Percentiles rank a stretch among this genome's conserved stretches.
These are phyloP conservation scores for Laterallus jamaicensis DNA, from an alignment of 2,113 vertebrate species.

Conservation along the genomic window DNA sequence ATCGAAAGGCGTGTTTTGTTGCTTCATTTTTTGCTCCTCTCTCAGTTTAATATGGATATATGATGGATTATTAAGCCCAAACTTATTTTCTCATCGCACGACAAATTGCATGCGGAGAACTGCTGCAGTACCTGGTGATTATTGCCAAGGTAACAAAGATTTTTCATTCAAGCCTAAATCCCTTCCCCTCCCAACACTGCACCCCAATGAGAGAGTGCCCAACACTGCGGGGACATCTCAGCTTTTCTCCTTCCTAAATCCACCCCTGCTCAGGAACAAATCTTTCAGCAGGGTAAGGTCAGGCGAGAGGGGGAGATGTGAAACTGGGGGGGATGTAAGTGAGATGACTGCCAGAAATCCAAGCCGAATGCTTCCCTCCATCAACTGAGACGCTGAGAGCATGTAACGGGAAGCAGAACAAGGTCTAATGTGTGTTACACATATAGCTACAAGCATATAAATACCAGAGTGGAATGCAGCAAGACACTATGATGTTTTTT, in stretches of 20 bases:
- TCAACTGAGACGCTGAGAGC: not conserved
- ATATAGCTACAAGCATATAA: not conserved
- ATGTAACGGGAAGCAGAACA: not conserved
- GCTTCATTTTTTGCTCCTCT: not conserved
- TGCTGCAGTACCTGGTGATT: not conserved
- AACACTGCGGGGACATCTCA: fast-evolving
- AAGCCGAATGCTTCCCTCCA: not conserved
- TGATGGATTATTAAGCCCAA: not conserved
- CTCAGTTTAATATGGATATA: not conserved
- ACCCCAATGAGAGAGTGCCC: too few species aligned
- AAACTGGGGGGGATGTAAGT: fast-evolving
- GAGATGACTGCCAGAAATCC: not conserved
- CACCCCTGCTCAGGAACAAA: not conserved
- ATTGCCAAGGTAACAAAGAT: slow-evolving; percentile 48
- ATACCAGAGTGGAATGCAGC: not conserved
- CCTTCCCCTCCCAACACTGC: not conserved
- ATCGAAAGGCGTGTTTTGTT: not conserved
- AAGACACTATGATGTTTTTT: not conserved
- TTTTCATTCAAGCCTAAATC: not conserved
- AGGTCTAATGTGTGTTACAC: not conserved
- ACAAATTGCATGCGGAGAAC: not conserved
- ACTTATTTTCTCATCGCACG: not conserved
- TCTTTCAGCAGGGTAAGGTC: not conserved
- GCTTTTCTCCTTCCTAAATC: not conserved
- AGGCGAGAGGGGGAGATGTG: fast-evolving